A percentile compares a stretch with the other conserved stretches of the same genome.
These are phyloP conservation scores for Epinephelus moara DNA, from an alignment of 2,113 vertebrate genomes.

Conservation along the genomic window DNA sequence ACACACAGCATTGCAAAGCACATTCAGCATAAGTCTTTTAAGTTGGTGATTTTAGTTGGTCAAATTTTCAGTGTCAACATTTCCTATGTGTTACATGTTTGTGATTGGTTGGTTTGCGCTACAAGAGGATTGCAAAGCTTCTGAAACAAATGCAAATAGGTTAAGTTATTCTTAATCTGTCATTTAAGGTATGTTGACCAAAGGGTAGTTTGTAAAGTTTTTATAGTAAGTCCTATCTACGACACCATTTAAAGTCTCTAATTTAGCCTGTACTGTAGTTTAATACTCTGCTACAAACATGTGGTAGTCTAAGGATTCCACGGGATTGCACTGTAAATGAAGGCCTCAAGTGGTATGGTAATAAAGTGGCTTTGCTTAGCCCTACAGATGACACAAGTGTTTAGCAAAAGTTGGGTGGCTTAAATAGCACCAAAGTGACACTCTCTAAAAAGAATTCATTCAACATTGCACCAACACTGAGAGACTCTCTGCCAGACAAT, in stretches of 20 bases:
- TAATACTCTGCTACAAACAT: slow-evolving; percentile 52
- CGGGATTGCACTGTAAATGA: slow-evolving; percentile 80
- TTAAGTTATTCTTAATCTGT: slow-evolving; percentile 26
- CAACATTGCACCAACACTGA: slow-evolving; percentile 59
- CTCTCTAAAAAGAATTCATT: slow-evolving; percentile 64
- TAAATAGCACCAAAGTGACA: slow-evolving; percentile 76
- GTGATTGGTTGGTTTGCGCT: slow-evolving; percentile 37
- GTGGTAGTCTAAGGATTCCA: slow-evolving; percentile 53
- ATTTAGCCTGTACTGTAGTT: slow-evolving; percentile 35
- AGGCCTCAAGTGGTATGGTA: slow-evolving; percentile 80
- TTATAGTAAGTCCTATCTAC: slow-evolving; percentile 33
- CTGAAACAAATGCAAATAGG: slow-evolving; percentile 59
- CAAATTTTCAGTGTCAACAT: slow-evolving; percentile 31
- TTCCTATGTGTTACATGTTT: slow-evolving; percentile 40
- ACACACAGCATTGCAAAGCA: slow-evolving; percentile 68
- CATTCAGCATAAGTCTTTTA: slow-evolving; percentile 52
- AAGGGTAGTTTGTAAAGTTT: slow-evolving; percentile 64
- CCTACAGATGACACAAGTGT: slow-evolving; percentile 51
- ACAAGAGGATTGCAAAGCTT: slow-evolving; percentile 57
- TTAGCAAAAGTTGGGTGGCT: slow-evolving; percentile 57
- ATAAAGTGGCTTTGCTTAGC: slow-evolving; percentile 55
- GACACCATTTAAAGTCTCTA: slow-evolving; percentile 24
- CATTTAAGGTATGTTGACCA: slow-evolving; percentile 47
- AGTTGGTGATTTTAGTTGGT: slow-evolving; percentile 5
- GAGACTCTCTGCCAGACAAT: slow-evolving; percentile 58